Evolutionary conservation across 2,797 vertebrate species (phyloP).

Genomic region (Parambassis ranga): DNA sequence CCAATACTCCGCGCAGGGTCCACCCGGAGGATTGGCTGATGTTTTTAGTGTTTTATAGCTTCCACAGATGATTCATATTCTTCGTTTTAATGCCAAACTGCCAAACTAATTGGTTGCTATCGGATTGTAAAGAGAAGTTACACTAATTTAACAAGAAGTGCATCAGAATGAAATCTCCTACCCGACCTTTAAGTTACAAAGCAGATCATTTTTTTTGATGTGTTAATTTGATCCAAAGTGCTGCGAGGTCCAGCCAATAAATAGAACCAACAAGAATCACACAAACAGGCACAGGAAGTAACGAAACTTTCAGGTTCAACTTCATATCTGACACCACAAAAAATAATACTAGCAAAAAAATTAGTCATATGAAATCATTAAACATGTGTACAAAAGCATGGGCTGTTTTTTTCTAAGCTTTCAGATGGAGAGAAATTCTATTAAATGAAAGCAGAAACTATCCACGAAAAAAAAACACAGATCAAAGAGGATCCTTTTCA

Average conservation of each 20-base stretch:
- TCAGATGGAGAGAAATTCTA: constrained; percentile 35
- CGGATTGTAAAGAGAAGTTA: too few species aligned
- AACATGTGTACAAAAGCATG: constrained; percentile 52
- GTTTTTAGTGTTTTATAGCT: too few species aligned
- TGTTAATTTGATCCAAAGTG: constrained; percentile 70
- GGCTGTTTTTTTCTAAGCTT: constrained; percentile 25
- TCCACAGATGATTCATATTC: too few species aligned
- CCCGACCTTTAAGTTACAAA: constrained; percentile 41
- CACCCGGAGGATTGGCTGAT: too few species aligned
- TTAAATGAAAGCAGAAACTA: constrained; percentile 51
- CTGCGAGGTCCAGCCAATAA: constrained; percentile 65
- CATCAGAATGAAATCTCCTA: too few species aligned
- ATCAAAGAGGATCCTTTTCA: constrained; percentile 53
- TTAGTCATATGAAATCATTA: constrained; percentile 40
- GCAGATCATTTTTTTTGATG: constrained; percentile 29
- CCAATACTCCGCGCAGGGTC: too few species aligned
- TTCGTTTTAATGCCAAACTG: too few species aligned
- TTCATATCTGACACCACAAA: constrained; percentile 44
- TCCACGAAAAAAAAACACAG: constrained; percentile 47
- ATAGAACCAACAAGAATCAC: constrained; percentile 61
- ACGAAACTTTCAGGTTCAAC: constrained; percentile 62
- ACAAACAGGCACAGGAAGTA: constrained; percentile 75
- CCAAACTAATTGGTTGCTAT: too few species aligned
- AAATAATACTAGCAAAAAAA: constrained; percentile 44
- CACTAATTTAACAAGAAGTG: too few species aligned